Base-by-base conservation (phyloP, 2,888 invertebrate genomes). In the Willowsia nigromaculata region DNA sequence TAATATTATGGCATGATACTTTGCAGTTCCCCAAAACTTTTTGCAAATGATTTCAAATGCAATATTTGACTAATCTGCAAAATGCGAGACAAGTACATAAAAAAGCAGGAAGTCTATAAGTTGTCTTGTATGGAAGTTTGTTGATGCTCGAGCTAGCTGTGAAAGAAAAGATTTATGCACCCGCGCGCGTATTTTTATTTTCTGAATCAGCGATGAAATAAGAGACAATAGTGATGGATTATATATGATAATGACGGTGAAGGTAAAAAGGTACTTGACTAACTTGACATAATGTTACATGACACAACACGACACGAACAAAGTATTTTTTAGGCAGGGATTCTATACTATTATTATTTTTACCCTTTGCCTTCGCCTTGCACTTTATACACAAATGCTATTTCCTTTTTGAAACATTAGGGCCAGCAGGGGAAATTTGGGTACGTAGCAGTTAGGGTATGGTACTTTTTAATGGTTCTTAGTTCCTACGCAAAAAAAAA, bases 141-240 rank as follows among this genome's bases (percentile, higher is more conserved):
- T 53, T 18, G 1, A 53, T 15, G 15, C 6, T 15, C 18, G 18
- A 53, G 53, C 53, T 9, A 22, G 37, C n/a, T 47, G 30, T 30
- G 53, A 78, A 56, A 59, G 74, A 85, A 85, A 85, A 68, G 71
- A 85, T 85, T 85, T 68, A 74, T 85, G 74, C 15, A n/a, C 30
- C 27, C 33, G 53, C 30, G n/a, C 50, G 50, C 4, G 50, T 25
- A 47, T 74, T 74, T 40, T 40, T 27, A 6, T 53, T 1, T 53
- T 83, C 53, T 37, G 33, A 33, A 53, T 65, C 62, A 27, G 40
- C 4, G 33, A 71, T 43, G 68, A 83, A 71, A 83, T 68, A 50
- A 27, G 30, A 22, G 40, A 40, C 56, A 47, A 33, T 80, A 53
- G 37, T 37, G 18, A 81, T 33, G 27, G 25, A 68, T 9, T 15